Conservation (phyloP, 1,140 invertebrate species). For the Scylla paramamosain region DNA sequence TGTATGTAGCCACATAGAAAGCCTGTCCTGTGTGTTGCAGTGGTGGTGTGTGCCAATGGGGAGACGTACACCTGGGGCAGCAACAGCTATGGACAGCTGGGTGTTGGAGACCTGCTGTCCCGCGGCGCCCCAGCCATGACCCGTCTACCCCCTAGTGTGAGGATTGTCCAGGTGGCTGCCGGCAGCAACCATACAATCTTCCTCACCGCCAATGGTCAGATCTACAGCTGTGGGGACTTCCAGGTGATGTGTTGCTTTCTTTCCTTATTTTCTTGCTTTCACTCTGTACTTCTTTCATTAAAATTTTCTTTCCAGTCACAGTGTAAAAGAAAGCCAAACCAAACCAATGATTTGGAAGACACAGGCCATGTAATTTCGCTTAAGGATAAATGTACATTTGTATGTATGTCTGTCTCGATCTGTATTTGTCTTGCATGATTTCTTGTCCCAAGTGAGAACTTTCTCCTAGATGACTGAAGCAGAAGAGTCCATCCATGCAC, state of each 20-base stretch:
- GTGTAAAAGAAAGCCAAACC: not conserved
- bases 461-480: too few species aligned
- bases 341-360: too few species aligned
- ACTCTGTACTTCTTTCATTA: not conserved
- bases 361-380: too few species aligned
- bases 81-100: slow-evolving; percentile 96
- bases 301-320: not conserved
- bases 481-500: too few species aligned
- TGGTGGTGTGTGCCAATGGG: slow-evolving; percentile 84
- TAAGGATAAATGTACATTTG: too few species aligned
- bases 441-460: too few species aligned
- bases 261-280: not conserved
- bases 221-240: slow-evolving; percentile 96
- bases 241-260: slow-evolving; percentile 82
- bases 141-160: slow-evolving; percentile 71
- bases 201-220: slow-evolving; percentile 92
- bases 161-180: slow-evolving; percentile 85
- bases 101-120: slow-evolving; percentile 89
- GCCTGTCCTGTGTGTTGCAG: slow-evolving; percentile 30
- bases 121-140: slow-evolving; percentile 89
- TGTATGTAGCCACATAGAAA: too few species aligned
- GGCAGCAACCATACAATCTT: slow-evolving; percentile 97
- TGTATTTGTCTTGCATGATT: too few species aligned
- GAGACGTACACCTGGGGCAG: slow-evolving; percentile 92
- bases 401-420: too few species aligned